Percentiles rank a stretch among this genome's conserved stretches.
These are phyloP conservation scores for Philereme transversata DNA, from an alignment of 2,888 invertebrate species.

Conservation along the genomic window DNA sequence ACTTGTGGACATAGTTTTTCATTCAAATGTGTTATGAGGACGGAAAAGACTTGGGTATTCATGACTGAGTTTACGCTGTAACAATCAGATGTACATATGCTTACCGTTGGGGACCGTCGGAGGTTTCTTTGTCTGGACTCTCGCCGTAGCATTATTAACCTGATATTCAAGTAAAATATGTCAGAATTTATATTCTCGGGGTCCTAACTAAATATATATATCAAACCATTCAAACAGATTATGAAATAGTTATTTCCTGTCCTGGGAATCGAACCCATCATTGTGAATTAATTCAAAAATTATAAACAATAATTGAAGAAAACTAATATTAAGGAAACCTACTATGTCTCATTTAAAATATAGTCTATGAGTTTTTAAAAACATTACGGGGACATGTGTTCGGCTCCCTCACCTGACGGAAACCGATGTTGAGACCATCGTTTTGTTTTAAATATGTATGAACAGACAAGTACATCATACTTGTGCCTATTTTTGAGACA, in stretches of 20 bases:
- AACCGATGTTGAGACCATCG: conserved; percentile 9
- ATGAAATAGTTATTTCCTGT: conserved; percentile 15
- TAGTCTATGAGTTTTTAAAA: background rate
- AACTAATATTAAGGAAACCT: background rate
- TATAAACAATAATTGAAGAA: background rate
- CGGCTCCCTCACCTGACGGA: conserved; percentile 12
- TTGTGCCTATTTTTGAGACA: conserved; percentile 12
- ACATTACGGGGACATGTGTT: conserved; percentile 8
- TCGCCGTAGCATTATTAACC: conserved; percentile 99
- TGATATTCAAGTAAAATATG: conserved; percentile 80
- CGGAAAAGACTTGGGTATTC: conserved; percentile 20
- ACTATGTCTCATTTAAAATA: background rate
- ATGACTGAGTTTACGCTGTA: conserved; percentile 18
- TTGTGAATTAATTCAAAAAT: conserved; percentile 7
- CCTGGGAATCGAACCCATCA: conserved; percentile 54
- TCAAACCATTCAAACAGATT: conserved; percentile 50
- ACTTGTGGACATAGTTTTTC: conserved; percentile 19
- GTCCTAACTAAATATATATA: conserved; percentile 39
- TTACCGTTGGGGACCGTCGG: conserved; percentile 95
- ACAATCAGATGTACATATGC: conserved; percentile 52
- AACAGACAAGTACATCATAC: conserved; percentile 7
- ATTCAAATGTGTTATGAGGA: conserved; percentile 29
- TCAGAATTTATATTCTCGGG: conserved; percentile 55
- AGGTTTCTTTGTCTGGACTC: conserved; percentile 99
- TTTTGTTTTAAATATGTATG: conserved; percentile 2